These are phyloP conservation scores for Torymus auratus DNA, from an alignment of 2,888 invertebrate genomes.

Conservation along the genomic window DNA sequence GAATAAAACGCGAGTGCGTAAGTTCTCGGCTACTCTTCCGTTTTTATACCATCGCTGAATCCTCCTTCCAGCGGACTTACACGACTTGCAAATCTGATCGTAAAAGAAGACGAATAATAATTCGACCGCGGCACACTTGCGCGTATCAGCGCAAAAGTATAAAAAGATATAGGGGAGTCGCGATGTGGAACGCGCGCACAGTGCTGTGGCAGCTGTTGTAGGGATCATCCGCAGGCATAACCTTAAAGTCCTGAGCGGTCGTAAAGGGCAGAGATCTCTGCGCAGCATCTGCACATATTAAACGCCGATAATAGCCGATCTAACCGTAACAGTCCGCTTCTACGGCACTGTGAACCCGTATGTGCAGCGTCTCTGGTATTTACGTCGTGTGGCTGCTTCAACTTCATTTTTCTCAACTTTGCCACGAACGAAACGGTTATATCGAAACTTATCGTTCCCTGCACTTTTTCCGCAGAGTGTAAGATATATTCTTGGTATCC, in stretches of 20 bases:
- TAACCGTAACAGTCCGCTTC: constrained; percentile 12
- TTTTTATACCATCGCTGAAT: too few species aligned
- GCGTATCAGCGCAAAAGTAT: neutral
- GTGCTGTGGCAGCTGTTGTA: neutral
- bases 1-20: too few species aligned
- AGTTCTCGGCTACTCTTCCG: too few species aligned
- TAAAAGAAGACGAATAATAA: too few species aligned
- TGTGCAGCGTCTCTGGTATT: neutral
- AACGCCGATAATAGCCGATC: constrained; percentile 20
- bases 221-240: constrained; percentile 14
- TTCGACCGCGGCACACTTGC: too few species aligned
- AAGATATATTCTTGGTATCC: too few species aligned
- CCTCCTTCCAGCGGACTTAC: too few species aligned
- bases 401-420: neutral
- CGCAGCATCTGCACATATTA: constrained; percentile 29
- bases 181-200: neutral
- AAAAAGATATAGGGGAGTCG: neutral
- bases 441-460: too few species aligned
- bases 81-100: too few species aligned
- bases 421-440: neutral
- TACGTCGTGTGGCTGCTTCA: neutral
- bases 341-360: constrained; percentile 8
- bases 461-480: too few species aligned
- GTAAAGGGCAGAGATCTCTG: constrained; percentile 16
- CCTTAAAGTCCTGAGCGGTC: constrained; percentile 12